Evolutionary conservation across 1,140 invertebrate species (phyloP).

Genomic region (Psilanteris sp.): DNA sequence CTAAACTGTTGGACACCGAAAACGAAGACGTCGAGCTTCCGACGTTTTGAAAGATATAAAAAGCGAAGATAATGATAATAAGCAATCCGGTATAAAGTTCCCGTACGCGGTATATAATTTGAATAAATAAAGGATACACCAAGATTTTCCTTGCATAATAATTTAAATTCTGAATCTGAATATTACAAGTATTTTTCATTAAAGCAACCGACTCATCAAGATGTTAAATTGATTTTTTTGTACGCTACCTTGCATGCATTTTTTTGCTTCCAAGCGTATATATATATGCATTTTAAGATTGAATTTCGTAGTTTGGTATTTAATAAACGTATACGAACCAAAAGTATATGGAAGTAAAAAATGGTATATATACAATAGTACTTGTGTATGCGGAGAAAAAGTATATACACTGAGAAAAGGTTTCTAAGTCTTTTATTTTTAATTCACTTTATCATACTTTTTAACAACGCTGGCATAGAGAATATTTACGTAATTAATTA

Average conservation of each 20-base stretch:
- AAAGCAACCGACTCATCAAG: not conserved
- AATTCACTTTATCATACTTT: no score
- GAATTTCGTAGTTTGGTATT: no score
- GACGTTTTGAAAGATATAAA: not conserved
- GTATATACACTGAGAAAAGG: no score
- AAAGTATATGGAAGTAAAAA: no score
- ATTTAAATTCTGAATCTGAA: constrained; percentile 1
- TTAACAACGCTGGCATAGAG: no score
- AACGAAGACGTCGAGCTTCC: constrained; percentile 32
- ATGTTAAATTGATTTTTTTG: not conserved
- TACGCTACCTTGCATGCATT: not conserved
- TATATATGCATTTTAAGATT: not conserved
- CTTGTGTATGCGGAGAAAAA: no score
- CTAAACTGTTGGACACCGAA: constrained; percentile 51
- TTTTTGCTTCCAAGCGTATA: no score
- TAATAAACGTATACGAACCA: no score
- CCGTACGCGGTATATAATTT: constrained; percentile 2
- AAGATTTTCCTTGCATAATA: not conserved
- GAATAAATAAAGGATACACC: constrained; percentile 17
- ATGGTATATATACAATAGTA: no score
- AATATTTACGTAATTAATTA: no score
- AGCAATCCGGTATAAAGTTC: no score
- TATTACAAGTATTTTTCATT: constrained; percentile 13
- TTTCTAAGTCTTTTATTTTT: no score
- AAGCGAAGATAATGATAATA: constrained; percentile 2